Evolutionary conservation across 2,888 invertebrate species (phyloP), one percentile per base, ranked within the genome.

Genomic region (Plusia festucae): DNA sequence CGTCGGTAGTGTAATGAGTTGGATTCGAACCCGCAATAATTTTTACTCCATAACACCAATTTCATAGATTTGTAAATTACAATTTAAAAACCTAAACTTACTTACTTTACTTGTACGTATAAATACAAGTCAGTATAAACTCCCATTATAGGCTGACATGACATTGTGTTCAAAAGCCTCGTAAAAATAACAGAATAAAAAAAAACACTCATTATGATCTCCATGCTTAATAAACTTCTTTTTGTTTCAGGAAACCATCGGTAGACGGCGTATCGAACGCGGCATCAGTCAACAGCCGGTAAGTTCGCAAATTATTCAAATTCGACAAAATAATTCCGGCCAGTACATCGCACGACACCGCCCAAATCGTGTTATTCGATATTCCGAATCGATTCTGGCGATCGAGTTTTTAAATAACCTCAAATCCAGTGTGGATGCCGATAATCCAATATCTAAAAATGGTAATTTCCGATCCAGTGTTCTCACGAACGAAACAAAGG

Each of bases 211-310:
- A 40, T 13, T 5, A 40, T 15, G n/a, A n/a, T 2, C 1, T 27
- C 16, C 32, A 18, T 32, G 32, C 1, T 13, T 52, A 44, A 22
- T 49, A 11, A 49, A 2, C 2, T 32, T 61, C 0, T 16, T 30
- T 89, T 96, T 96, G 93, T 97, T 97, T 88, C 97, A 97, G 97
- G 96, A 98, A 98, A 95, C 98, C 98, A 83, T 96, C 98, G 75
- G 97, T 98, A 93, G 98, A 98, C 93, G 98, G 98, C 89, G 97
- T 97, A 86, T 97, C 97, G 78, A 98, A 97, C 88, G 97, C 98
- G 64, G 97, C 97, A 74, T 98, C 98, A 81, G 98, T 98, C 86
- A 98, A 98, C 94, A 97, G 97, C 89, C 97, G 98, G 98, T 98
- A 96, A 97, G 98, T 97, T 59, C 11, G 49, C 70, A 69, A 76